A percentile compares a stretch with the other conserved stretches of the same genome.
phyloP scores from a whole-genome alignment of 2,797 vertebrate species.

The Spea hammondii region DNA sequence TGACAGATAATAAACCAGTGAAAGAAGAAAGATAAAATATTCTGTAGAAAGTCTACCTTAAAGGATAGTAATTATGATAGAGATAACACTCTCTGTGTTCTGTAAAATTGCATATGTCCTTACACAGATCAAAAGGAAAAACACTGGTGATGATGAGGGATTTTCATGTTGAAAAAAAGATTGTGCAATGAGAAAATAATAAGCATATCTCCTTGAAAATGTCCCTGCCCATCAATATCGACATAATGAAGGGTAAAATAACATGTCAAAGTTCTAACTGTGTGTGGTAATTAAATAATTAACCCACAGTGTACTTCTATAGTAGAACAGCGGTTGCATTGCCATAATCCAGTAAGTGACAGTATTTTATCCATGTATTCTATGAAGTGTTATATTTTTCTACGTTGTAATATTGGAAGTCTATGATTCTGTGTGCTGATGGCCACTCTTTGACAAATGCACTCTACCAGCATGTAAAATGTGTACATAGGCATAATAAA shows the following conservation, averaged over 20 bases:
- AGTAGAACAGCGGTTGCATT: neutral
- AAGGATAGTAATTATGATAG: constrained; percentile 49
- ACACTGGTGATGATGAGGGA: constrained; percentile 43
- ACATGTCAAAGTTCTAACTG: constrained; percentile 22
- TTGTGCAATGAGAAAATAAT: constrained; percentile 26
- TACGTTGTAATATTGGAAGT: too few relatives aligned
- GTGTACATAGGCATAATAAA: too few relatives aligned
- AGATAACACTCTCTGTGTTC: constrained; percentile 46
- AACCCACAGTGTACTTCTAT: neutral
- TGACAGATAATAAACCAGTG: constrained; percentile 49
- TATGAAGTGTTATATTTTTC: neutral
- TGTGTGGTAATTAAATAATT: constrained; percentile 10
- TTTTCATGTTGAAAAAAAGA: constrained; percentile 27
- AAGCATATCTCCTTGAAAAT: constrained; percentile 41
- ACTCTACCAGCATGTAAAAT: too few relatives aligned
- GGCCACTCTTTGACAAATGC: too few relatives aligned
- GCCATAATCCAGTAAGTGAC: neutral
- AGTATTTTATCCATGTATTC: neutral
- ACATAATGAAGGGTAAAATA: constrained; percentile 1
- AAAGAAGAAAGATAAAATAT: constrained; percentile 47
- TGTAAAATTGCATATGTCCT: constrained; percentile 46
- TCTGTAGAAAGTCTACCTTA: constrained; percentile 46
- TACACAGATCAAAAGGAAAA: constrained; percentile 50
- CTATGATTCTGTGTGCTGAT: too few relatives aligned
- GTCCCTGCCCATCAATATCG: constrained; percentile 18